Evolutionary conservation across 1,140 invertebrate species (phyloP), one percentile per base, ranked within the genome.

Genomic region (Drosophila nikananu): DNA sequence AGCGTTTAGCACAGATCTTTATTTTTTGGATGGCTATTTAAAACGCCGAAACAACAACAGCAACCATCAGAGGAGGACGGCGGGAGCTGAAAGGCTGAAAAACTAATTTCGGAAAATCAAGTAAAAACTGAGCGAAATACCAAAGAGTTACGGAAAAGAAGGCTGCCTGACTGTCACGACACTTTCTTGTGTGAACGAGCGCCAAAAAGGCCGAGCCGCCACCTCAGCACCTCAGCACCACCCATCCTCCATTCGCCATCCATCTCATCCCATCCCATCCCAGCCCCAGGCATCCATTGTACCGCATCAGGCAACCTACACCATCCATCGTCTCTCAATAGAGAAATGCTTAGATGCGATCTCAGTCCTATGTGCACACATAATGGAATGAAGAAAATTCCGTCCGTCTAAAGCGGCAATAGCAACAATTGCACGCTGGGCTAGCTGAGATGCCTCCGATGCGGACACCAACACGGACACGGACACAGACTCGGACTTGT

Each of bases 361-460:
- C 63, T 79, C 77, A 71, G 77, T 66, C 64, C 63, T 67, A 65
- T 77, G 86, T 76, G 79, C 77, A 86, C 74, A 83, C 82, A 92
- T 92, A 92, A 91, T 92, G 91, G 91, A 92, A 92, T 92, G 91
- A 92, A 92, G 86, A 92, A 92, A 92, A 92, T 92, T 92, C 91
- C 91, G 91, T 92, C 86, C 72, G 74, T 77, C 68, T 72, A 44
- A 83, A 76, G 44, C 60, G 49, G 46, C 68, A 81, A 52, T 51
- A 63, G 41, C 77, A 80, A 80, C 77, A 90, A 86, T 86, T 66
- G 79, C 86, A 90, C 81, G 86, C 86, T 90, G 86, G 86, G 81
- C 86, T 86, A 76, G 78, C 78, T 75, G 63, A 78, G 66, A 81
- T 78, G 83, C 72, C 81, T 65, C 61, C 49, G 68, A 67, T 64